Base-by-base conservation (phyloP, 1,140 invertebrate species). In the Mycetomoellerius zeteki region DNA sequence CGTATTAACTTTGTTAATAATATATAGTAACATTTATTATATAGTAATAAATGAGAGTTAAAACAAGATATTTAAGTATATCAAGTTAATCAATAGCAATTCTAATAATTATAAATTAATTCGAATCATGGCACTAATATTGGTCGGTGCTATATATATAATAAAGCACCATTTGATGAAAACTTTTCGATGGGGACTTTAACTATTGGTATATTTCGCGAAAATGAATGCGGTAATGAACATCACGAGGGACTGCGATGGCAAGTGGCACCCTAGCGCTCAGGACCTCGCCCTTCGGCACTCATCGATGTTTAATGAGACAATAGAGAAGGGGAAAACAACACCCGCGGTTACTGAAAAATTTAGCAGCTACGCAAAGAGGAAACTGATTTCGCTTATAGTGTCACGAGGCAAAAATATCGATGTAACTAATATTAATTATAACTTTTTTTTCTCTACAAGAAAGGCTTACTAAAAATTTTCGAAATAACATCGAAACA, bases 221-320 rank as follows among this genome's bases (percentile, higher is more conserved):
- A 88, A 87, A 89, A 89, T 89, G 33, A 88, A 47, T 67, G 71
- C 54, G 47, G 56, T 60, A 82, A 76, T 72, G 69, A 77, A 56
- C 77, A 21, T 81, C 30, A 81, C 64, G 77, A 88, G 72, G 86
- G 86, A 64, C 60, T 16, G 77, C 7, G 52, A 84, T 60, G 33
- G 54, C 87, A 84, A 87, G 65, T 78, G 67, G n/a, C 67, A 67
- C 47, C 65, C 54, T 47, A 86, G 27, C 52, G 58, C 21, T 67
- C 33, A 37, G n/a, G 5, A 21, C 5, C 69, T 88, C 86, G 27
- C 87, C 87, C 87, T 87, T 88, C 86, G 47, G 73, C 62, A 60
- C 86, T 88, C 69, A 54, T 87, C 69, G 87, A 88, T 88, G 85
- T 87, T 88, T 88, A 88, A 88, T 88, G 87, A 88, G 77, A 88